Conservation (phyloP, 2,888 invertebrate species). For the Rhamnusium bicolor region DNA sequence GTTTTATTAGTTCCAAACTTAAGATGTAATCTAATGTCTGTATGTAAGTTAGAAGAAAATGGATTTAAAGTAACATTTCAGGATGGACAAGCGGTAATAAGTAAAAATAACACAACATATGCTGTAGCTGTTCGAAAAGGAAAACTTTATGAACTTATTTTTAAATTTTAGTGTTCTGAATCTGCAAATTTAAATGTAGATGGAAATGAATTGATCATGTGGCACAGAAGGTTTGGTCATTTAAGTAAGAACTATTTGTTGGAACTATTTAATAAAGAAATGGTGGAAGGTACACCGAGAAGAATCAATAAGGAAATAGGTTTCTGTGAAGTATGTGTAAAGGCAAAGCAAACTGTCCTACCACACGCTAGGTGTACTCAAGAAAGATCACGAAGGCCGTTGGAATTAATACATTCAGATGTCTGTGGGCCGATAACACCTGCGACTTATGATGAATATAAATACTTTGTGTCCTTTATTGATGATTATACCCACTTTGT, state of each 20-base stretch:
- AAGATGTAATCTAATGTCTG: not conserved
- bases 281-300: not conserved
- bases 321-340: not conserved
- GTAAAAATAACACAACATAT: not conserved
- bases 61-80: not conserved
- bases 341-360: not conserved
- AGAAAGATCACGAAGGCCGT: too few species aligned
- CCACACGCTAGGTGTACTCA: not conserved
- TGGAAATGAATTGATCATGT: not conserved
- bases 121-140: not conserved
- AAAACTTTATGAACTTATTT: too few species aligned
- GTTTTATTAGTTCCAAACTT: not conserved
- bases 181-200: not conserved
- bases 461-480: not conserved
- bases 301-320: not conserved
- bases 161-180: not conserved
- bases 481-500: not conserved
- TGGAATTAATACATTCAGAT: not conserved
- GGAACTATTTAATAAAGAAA: not conserved
- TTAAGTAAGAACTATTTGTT: not conserved
- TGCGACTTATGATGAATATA: not conserved
- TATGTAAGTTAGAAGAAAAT: not conserved
- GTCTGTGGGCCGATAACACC: not conserved
- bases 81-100: not conserved
- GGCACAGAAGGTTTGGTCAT: not conserved